These are phyloP conservation scores for Tenthredo scrophulariae DNA, from an alignment of 2,888 invertebrate species.

Conservation along the genomic window DNA sequence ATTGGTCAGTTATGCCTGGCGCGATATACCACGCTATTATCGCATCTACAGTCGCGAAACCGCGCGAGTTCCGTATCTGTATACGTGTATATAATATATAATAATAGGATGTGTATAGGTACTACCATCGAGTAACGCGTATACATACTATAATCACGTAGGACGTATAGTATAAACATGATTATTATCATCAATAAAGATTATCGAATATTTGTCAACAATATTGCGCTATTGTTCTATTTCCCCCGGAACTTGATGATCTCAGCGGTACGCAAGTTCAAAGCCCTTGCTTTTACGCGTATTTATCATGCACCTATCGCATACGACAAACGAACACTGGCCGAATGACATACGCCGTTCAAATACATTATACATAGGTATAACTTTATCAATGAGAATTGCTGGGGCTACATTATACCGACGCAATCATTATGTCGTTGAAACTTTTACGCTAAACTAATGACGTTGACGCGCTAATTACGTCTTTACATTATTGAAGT, in stretches of 20 bases:
- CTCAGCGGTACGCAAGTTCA: neutral
- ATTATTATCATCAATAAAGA: neutral
- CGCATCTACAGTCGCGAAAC: neutral
- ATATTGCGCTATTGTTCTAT: neutral
- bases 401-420: neutral
- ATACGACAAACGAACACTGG: no score
- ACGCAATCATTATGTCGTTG: no score
- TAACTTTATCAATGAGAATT: neutral
- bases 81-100: neutral
- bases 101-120: neutral
- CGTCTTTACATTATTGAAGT: no score
- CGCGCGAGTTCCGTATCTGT: neutral
- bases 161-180: neutral
- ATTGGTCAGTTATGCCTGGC: neutral
- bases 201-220: neutral
- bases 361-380: neutral
- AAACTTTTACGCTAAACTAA: no score
- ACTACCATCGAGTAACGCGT: neutral
- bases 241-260: neutral
- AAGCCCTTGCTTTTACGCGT: neutral
- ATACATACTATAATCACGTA: neutral
- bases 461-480: no score
- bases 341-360: neutral
- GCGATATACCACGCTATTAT: conserved; percentile 6
- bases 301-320: neutral